These are phyloP conservation scores for Microcaecilia unicolor DNA, from an alignment of 2,797 vertebrate species.

Conservation along the genomic window DNA sequence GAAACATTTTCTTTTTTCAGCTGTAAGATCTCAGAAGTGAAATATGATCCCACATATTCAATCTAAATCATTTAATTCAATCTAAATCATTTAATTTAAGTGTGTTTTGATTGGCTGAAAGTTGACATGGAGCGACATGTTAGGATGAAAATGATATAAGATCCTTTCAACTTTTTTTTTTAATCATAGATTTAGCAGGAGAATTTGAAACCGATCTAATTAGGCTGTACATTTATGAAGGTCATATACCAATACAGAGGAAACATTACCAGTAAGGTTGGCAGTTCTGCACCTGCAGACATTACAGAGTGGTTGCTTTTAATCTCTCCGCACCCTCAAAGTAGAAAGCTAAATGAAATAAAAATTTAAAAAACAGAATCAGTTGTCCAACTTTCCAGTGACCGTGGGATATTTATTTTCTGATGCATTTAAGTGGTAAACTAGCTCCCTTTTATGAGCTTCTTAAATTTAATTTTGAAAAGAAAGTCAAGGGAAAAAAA, in stretches of 20 bases:
- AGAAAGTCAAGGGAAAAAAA: too few relatives aligned
- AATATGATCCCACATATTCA: slow-evolving; percentile 61
- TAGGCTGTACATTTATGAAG: slow-evolving; percentile 60
- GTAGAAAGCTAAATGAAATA: too few relatives aligned
- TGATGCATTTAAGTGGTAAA: too few relatives aligned
- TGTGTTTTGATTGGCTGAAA: slow-evolving; percentile 68
- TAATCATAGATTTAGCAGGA: slow-evolving; percentile 64
- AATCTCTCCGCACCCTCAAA: not conserved
- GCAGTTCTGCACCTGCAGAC: slow-evolving; percentile 54
- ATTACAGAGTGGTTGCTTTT: slow-evolving; percentile 38
- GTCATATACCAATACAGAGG: slow-evolving; percentile 58
- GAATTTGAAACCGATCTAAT: slow-evolving; percentile 70
- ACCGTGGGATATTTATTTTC: too few relatives aligned
- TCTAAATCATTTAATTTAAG: slow-evolving; percentile 63
- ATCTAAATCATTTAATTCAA: slow-evolving; percentile 63
- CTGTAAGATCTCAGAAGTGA: slow-evolving; percentile 61
- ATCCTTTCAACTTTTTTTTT: too few relatives aligned
- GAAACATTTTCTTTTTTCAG: slow-evolving; percentile 56
- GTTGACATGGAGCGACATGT: slow-evolving; percentile 52
- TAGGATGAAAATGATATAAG: slow-evolving; percentile 59
- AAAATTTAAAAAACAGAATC: too few relatives aligned
- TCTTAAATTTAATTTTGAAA: too few relatives aligned
- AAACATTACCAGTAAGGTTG: slow-evolving; percentile 54
- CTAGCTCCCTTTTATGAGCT: too few relatives aligned
- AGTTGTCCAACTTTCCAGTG: not conserved